Conservation (phyloP, 1,140 invertebrate genomes). For the Penaeus japonicus region DNA sequence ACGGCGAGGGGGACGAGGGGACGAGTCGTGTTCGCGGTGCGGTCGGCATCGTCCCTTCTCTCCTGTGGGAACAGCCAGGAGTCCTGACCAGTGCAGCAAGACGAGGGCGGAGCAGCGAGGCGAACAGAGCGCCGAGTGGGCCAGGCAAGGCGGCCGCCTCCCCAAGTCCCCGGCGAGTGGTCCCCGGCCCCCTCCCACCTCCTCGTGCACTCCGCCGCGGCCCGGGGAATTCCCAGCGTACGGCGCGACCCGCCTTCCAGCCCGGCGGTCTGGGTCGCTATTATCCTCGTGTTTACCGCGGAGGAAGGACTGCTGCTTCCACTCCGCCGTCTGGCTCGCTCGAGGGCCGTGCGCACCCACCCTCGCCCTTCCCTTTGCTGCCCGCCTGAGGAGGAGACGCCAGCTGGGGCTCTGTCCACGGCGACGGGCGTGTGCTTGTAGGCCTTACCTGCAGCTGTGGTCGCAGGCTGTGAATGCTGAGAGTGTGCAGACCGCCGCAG, state of each 20-base stretch:
- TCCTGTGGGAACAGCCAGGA: too few species aligned
- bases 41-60: too few species aligned
- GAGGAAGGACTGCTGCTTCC: neutral
- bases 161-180: neutral
- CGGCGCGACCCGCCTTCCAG: neutral
- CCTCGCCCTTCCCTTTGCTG: neutral
- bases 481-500: neutral
- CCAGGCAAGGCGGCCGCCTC: neutral
- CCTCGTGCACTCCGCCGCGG: neutral
- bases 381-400: neutral
- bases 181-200: too few species aligned
- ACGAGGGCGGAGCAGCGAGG: neutral
- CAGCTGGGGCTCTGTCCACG: neutral
- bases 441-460: neutral
- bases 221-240: constrained; percentile 36
- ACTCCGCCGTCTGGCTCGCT: neutral
- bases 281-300: constrained; percentile 27
- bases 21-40: too few species aligned
- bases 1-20: too few species aligned
- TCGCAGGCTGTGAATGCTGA: too few species aligned
- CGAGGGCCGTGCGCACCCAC: neutral
- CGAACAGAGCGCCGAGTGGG: neutral
- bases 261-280: constrained; percentile 6
- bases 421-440: neutral
- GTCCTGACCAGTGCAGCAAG: too few species aligned